These are phyloP conservation scores for Clupea harengus DNA, from an alignment of 2,113 vertebrate genomes.

Conservation along the genomic window DNA sequence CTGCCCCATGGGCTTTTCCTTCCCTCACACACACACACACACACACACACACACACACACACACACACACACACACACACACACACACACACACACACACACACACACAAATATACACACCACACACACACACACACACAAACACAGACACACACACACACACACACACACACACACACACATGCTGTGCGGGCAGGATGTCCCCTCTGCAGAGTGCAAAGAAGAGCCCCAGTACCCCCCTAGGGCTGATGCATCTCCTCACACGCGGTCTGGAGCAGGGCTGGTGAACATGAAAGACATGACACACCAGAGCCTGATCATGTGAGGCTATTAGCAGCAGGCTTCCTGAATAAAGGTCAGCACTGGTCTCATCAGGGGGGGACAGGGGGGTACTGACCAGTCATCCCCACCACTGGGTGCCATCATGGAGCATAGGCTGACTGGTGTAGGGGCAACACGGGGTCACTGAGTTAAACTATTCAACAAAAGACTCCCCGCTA, in stretches of 20 bases:
- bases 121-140: neutral
- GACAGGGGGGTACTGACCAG: too few relatives aligned
- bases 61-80: neutral
- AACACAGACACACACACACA: neutral
- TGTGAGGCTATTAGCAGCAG: neutral
- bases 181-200: conserved; percentile 51
- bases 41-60: neutral
- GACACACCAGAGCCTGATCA: neutral
- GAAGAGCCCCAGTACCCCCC: neutral
- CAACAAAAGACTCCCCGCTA: too few relatives aligned
- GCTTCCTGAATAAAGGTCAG: neutral
- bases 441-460: too few relatives aligned
- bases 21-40: conserved; percentile 8
- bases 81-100: neutral
- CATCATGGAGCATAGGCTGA: too few relatives aligned
- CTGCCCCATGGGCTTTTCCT: conserved; percentile 41
- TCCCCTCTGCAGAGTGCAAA: conserved; percentile 51
- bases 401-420: too few relatives aligned
- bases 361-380: neutral
- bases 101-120: neutral
- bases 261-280: neutral
- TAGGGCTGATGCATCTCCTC: too few relatives aligned
- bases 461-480: too few relatives aligned
- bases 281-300: neutral
- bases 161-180: conserved; percentile 4